phyloP scores from a whole-genome alignment of 2,797 vertebrate genomes.

The Syndactyla subalaris region DNA sequence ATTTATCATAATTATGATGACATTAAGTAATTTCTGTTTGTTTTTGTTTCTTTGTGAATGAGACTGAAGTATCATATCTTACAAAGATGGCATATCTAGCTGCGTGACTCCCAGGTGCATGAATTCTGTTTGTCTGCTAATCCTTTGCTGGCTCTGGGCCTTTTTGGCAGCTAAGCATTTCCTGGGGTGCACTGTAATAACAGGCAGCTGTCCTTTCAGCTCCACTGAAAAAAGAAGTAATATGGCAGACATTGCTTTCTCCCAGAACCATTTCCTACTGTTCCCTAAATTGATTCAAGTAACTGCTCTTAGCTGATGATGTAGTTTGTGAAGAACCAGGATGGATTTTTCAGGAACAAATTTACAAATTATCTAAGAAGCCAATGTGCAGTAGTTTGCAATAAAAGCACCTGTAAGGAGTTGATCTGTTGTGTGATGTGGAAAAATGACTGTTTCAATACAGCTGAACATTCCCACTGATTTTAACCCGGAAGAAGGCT shows the following conservation, averaged over 20 bases:
- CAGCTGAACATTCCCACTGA: neutral
- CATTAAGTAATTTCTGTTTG: conserved; percentile 53
- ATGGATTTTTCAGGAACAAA: conserved; percentile 26
- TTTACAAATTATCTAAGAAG: neutral
- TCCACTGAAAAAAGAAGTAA: conserved; percentile 70
- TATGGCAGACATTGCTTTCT: conserved; percentile 62
- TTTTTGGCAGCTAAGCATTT: conserved; percentile 73
- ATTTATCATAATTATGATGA: conserved; percentile 59
- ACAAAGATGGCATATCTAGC: conserved; percentile 46
- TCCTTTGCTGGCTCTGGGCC: conserved; percentile 63
- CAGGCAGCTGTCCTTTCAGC: conserved; percentile 79
- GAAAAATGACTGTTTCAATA: neutral
- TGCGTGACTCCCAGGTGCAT: conserved; percentile 76
- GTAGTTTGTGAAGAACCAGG: neutral
- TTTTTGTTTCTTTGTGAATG: conserved; percentile 69
- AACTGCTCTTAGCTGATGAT: conserved; percentile 5
- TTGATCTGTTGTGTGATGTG: neutral
- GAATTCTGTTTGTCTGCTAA: conserved; percentile 74
- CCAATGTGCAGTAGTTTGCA: neutral
- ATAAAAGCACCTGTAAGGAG: neutral
- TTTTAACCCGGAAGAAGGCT: neutral
- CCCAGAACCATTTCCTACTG: conserved; percentile 5
- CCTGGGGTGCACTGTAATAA: conserved; percentile 78
- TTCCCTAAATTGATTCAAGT: conserved; percentile 10
- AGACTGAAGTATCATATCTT: conserved; percentile 61